These are phyloP conservation scores for Phalloptychus januarius DNA, from an alignment of 2,797 vertebrate species.

Conservation along the genomic window DNA sequence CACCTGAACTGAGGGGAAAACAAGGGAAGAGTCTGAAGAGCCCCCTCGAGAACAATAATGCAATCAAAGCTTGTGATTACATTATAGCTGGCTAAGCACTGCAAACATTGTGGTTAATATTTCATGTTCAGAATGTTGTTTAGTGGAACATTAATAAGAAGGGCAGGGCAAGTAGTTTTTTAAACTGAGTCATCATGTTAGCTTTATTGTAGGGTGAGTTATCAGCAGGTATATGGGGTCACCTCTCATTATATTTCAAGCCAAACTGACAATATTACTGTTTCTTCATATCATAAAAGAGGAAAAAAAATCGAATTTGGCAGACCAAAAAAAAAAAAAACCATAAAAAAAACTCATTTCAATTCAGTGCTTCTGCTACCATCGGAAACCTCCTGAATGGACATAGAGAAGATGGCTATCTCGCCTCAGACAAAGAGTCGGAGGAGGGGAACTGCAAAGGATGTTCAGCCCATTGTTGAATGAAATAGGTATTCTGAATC, in stretches of 20 bases:
- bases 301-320: slow-evolving; percentile 45
- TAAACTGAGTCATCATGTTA: slow-evolving; percentile 45
- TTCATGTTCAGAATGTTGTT: slow-evolving; percentile 58
- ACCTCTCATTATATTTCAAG: slow-evolving; percentile 41
- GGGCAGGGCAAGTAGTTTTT: slow-evolving; percentile 40
- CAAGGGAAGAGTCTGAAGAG: slow-evolving; percentile 42
- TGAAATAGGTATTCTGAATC: slow-evolving; percentile 22
- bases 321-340: neutral
- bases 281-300: slow-evolving; percentile 29
- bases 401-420: slow-evolving; percentile 48
- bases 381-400: slow-evolving; percentile 43
- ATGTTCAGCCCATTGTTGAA: slow-evolving; percentile 38
- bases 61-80: slow-evolving; percentile 60
- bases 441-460: slow-evolving; percentile 29
- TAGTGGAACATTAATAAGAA: slow-evolving; percentile 64
- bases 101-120: slow-evolving; percentile 68
- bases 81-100: slow-evolving; percentile 50
- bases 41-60: slow-evolving; percentile 59
- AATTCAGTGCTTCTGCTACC: slow-evolving; percentile 25
- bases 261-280: slow-evolving; percentile 15
- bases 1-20: slow-evolving; percentile 46
- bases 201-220: slow-evolving; percentile 49
- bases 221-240: slow-evolving; percentile 36
- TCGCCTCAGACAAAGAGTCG: slow-evolving; percentile 42
- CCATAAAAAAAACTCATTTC: slow-evolving; percentile 27